phyloP scores from a whole-genome alignment of 2,888 invertebrate species.

The Bombylius discolor region DNA sequence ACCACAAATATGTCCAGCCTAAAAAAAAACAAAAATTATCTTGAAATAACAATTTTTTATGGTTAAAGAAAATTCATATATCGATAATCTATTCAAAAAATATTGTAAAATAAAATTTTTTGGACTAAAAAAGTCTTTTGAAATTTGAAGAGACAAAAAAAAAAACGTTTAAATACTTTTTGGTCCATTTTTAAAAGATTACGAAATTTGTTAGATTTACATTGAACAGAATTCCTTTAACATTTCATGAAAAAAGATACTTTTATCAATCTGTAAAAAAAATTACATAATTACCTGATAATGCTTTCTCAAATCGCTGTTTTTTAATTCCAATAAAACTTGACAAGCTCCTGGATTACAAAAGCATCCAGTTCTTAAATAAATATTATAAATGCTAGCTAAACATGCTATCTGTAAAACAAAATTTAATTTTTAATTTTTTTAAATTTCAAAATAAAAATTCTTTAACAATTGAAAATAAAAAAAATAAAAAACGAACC shows the following conservation, averaged over 20 bases:
- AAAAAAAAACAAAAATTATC: constrained; percentile 8
- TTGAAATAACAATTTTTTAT: too few species aligned
- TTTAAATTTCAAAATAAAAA: background rate
- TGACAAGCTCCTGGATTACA: constrained; percentile 96
- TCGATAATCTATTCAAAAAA: too few species aligned
- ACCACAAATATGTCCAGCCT: constrained; percentile 82
- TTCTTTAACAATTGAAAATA: background rate
- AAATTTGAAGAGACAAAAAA: too few species aligned
- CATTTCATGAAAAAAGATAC: background rate
- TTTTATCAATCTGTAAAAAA: background rate
- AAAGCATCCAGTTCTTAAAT: constrained; percentile 86
- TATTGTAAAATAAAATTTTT: too few species aligned
- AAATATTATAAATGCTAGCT: constrained; percentile 73
- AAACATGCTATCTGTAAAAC: constrained; percentile 67
- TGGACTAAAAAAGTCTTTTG: too few species aligned
- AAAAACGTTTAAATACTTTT: too few species aligned
- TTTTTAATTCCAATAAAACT: constrained; percentile 54
- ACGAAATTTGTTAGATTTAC: too few species aligned
- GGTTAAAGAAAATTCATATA: background rate
- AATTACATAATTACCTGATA: constrained; percentile 43
- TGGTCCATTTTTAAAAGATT: too few species aligned
- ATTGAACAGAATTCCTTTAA: too few species aligned
- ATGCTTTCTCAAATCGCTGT: constrained; percentile 59
- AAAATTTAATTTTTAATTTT: background rate
- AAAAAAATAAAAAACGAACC: constrained; percentile 36